Base-by-base conservation (phyloP, 2,797 vertebrate species). In the Lepilemur ruficaudatus region DNA sequence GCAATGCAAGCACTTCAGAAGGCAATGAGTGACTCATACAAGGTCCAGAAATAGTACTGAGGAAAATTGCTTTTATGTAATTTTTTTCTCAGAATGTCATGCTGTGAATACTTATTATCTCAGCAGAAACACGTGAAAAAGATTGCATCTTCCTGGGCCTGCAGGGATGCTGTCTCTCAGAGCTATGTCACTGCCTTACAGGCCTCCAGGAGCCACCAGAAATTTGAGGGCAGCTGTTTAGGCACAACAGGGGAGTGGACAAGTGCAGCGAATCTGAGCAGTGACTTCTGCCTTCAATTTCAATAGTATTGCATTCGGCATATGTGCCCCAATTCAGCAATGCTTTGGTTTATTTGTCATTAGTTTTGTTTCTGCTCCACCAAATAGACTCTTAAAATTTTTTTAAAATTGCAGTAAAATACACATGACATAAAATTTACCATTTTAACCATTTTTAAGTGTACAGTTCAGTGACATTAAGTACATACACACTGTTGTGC, bases 11-110 rank as follows among this genome's bases (percentile, higher is more conserved):
- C 73, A 82, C 97, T 98, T 97, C 96, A 97, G 97, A 98, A 98
- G 97, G 97, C 98, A 96, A 70, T 94, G 97, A 89, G 67, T 97
- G 97, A 98, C 95, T 98, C 98, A 97, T 97, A 92, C 96, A 93
- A 90, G 73, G n/a, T 96, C 97, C 95, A 96, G 95, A 98, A 98
- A 97, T 97, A 97, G 96, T 80, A 92, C 92, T 95, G 94, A 97
- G 97, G 94, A 94, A 98, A 98, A 98, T 97, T 96, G 97, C 98
- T 98, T 98, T 98, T 98, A 97, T 98, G 96, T 97, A 97, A 98
- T 98, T 98, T 97, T 80, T 90, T 96, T 94, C 97, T 94, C 94
- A 96, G 97, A 96, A 85, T 97, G 94, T 95, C 97, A 86, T 70
- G 73, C 12, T n/a, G 91, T 94, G 97, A 98, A 98, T 98, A 97